These are phyloP conservation scores for Theonella swinhoei DNA, from an alignment of 37 sponge, comb jelly and placozoan genomes.

Conservation along the genomic window DNA sequence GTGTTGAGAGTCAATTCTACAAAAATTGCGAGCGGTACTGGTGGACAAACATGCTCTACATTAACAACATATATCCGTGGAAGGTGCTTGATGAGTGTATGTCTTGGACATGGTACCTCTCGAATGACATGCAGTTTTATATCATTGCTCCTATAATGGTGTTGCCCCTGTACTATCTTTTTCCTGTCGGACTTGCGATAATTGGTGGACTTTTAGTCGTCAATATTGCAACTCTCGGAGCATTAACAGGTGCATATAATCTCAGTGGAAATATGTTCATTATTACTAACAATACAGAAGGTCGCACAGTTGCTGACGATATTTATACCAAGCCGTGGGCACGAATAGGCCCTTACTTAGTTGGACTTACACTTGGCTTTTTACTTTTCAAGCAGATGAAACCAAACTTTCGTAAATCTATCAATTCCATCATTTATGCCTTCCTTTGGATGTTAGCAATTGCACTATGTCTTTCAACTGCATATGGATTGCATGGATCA, in stretches of 20 bases:
- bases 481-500: constrained; percentile 64
- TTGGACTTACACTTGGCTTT: constrained; percentile 81
- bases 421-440: constrained; percentile 22
- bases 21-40: constrained; percentile 76
- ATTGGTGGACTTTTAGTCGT: constrained; percentile 2
- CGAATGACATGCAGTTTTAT: constrained; percentile 93
- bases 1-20: not conserved
- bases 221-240: constrained; percentile 36
- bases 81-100: constrained; percentile 61
- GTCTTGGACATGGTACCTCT: constrained; percentile 90
- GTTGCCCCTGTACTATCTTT: constrained; percentile 50
- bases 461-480: constrained; percentile 10
- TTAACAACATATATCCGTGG: constrained; percentile 89
- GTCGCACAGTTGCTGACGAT: not conserved
- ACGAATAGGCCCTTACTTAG: constrained; percentile 74
- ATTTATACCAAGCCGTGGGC: constrained; percentile 76
- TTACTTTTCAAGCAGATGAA: constrained; percentile 48
- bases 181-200: constrained; percentile 47
- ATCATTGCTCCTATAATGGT: constrained; percentile 79
- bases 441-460: constrained; percentile 40
- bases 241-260: constrained; percentile 53
- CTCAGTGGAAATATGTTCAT: constrained; percentile 38
- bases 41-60: constrained; percentile 92
- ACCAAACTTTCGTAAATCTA: not conserved
- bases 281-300: not conserved